These are phyloP conservation scores for Lysiphlebus fabarum DNA, from an alignment of 1,140 invertebrate genomes.

Conservation along the genomic window DNA sequence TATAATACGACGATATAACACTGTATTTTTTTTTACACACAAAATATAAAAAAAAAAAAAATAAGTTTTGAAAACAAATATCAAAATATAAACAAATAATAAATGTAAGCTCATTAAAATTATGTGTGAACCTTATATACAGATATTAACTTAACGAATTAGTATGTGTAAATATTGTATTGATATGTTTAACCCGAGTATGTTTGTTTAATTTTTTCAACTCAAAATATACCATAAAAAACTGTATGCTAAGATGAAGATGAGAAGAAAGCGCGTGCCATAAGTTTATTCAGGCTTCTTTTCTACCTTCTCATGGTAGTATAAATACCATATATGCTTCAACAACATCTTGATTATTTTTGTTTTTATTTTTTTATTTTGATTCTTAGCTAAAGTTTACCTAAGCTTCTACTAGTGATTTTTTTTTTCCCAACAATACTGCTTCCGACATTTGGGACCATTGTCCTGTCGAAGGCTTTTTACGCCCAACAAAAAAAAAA, in stretches of 20 bases:
- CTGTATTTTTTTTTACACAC: no score
- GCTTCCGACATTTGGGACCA: constrained; percentile 18
- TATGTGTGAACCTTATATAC: no score
- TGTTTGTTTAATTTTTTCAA: constrained; percentile 29
- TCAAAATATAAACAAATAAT: no score
- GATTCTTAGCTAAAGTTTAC: constrained; percentile 21
- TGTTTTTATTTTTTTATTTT: neutral
- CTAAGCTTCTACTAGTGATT: neutral
- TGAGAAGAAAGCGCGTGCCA: neutral
- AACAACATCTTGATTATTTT: neutral
- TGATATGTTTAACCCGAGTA: neutral
- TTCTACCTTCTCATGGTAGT: constrained; percentile 1
- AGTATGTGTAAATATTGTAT: no score
- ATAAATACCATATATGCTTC: no score
- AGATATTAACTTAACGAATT: no score
- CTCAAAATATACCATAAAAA: constrained; percentile 8
- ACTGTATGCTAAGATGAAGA: no score
- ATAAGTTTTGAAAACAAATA: no score
- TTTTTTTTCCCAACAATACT: no score
- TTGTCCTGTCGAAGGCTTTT: constrained; percentile 29
- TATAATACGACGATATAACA: no score
- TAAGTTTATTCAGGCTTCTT: constrained; percentile 1
- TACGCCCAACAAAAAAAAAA: constrained; percentile 12
- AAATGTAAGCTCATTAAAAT: no score
- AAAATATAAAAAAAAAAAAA: no score